phyloP scores from a whole-genome alignment of 30 jellyfish, hydroid and myxozoan species.

The Clytia hemisphaerica region DNA sequence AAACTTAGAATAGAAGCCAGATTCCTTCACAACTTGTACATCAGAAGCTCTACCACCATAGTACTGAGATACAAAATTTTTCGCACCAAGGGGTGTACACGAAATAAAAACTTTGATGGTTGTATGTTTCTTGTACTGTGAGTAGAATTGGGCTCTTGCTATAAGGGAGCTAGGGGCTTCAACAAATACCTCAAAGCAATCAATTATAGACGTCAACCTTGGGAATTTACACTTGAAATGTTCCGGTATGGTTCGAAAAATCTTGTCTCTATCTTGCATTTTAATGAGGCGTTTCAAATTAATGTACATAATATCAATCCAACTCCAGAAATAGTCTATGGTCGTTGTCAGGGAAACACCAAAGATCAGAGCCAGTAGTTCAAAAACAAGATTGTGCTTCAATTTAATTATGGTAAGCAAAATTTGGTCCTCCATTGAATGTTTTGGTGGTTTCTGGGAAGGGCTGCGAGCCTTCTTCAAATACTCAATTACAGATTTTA shows the following conservation, averaged over 20 bases:
- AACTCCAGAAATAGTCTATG: conserved; percentile 12
- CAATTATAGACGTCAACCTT: conserved; percentile 41
- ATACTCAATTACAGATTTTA: neutral
- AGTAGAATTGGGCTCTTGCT: conserved; percentile 43
- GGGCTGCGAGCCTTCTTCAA: too few species aligned
- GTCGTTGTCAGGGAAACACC: conserved; percentile 3
- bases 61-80: conserved; percentile 24
- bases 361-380: neutral
- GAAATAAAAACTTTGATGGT: conserved; percentile 42
- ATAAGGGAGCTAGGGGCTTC: conserved; percentile 41
- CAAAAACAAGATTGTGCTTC: neutral
- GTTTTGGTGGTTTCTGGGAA: too few species aligned
- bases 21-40: conserved; percentile 32
- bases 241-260: conserved; percentile 28
- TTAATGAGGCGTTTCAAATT: conserved; percentile 23
- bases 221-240: conserved; percentile 39
- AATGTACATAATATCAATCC: conserved; percentile 17
- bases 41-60: conserved; percentile 61
- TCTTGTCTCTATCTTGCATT: conserved; percentile 35
- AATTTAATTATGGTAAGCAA: conserved; percentile 11
- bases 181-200: conserved; percentile 50
- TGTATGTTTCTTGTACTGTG: conserved; percentile 33
- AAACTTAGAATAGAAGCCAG: conserved; percentile 22
- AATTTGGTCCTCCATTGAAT: conserved; percentile 10
- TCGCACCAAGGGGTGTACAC: conserved; percentile 43